A percentile compares a stretch with the other conserved stretches of the same genome.
Conservation (phyloP, 2,888 invertebrate genomes). For the Lepas anatifera region DNA sequence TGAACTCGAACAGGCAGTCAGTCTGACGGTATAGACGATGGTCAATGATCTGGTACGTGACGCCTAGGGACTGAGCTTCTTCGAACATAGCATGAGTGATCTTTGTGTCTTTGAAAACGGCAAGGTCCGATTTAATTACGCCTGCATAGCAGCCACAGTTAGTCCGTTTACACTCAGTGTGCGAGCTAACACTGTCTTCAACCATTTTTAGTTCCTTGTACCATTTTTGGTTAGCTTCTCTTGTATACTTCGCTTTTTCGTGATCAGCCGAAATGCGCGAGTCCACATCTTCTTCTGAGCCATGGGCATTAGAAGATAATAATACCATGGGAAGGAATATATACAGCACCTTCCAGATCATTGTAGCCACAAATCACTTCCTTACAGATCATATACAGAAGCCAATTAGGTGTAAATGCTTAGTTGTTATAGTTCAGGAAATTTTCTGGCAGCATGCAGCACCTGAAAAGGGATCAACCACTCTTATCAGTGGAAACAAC, state of each 20-base stretch:
- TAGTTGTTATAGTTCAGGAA: too few species aligned
- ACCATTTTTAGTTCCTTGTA: neutral
- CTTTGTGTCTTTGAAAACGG: neutral
- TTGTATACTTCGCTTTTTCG: neutral
- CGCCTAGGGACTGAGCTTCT: neutral
- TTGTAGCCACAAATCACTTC: too few species aligned
- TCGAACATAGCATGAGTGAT: neutral
- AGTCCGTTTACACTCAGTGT: neutral
- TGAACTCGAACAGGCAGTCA: slow-evolving; percentile 80
- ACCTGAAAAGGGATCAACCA: too few species aligned
- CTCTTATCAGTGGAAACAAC: too few species aligned
- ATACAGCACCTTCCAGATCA: too few species aligned
- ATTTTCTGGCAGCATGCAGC: too few species aligned
- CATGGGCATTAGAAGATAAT: too few species aligned
- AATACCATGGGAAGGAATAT: too few species aligned
- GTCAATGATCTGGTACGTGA: slow-evolving; percentile 64
- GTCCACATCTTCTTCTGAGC: too few species aligned
- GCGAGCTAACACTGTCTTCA: neutral
- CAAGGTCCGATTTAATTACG: neutral
- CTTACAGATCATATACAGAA: too few species aligned
- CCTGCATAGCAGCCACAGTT: neutral
- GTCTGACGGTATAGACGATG: slow-evolving; percentile 66
- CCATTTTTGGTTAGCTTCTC: neutral
- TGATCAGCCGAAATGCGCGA: neutral
- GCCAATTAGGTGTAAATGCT: too few species aligned